Conservation (phyloP, 2,797 vertebrate genomes). For the Nasua narica region DNA sequence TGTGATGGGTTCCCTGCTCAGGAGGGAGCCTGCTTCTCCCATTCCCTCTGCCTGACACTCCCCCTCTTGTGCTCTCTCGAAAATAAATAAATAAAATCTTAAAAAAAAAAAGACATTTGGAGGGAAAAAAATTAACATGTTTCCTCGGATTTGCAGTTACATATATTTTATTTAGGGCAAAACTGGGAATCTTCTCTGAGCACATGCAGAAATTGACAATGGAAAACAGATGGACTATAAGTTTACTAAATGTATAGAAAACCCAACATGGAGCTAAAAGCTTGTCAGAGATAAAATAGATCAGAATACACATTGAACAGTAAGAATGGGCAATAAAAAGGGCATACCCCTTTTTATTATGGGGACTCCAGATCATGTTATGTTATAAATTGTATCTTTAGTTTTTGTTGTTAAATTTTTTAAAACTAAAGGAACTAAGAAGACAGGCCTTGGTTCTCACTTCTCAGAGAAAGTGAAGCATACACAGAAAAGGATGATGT, state of each 20-base stretch:
- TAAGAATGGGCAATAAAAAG: neutral
- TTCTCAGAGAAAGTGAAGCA: conserved; percentile 36
- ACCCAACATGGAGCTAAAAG: neutral
- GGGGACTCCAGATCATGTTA: neutral
- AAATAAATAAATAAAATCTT: too few relatives aligned
- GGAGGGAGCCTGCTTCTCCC: too few relatives aligned
- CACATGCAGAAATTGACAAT: neutral
- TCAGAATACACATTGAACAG: neutral
- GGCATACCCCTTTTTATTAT: conserved; percentile 11
- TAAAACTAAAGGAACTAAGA: neutral
- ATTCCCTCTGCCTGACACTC: too few relatives aligned
- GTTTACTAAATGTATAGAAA: neutral
- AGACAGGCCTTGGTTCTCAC: neutral
- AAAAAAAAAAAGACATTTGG: neutral
- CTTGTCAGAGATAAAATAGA: neutral
- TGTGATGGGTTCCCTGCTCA: too few relatives aligned
- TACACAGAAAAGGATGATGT: neutral
- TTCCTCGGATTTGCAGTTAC: neutral
- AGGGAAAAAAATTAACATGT: neutral
- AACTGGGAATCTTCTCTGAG: neutral
- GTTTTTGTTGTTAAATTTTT: neutral
- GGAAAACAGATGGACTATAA: neutral
- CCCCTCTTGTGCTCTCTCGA: too few relatives aligned
- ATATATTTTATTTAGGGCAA: neutral
- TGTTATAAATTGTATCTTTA: neutral